Evolutionary conservation across 2,797 vertebrate genomes (phyloP), one percentile per base, ranked within the genome.

Genomic region (Sardinella longiceps): DNA sequence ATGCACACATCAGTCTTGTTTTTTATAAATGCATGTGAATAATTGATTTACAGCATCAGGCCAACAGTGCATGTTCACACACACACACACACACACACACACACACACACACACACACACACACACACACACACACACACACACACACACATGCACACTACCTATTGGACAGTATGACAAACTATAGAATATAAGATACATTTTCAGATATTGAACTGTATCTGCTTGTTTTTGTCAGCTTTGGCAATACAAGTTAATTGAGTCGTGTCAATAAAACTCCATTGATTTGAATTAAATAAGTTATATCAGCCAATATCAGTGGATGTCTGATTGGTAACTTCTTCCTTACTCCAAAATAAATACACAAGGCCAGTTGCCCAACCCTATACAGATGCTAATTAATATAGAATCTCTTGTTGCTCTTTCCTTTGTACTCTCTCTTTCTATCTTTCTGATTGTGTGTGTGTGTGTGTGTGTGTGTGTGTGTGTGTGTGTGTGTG

Each of bases 311-410:
- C 45, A 0, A 82, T 90, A 92, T 93, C 92, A 83, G 84, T 74
- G 86, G 86, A n/a, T n/a, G 91, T 87, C 91, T 91, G 90, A 90
- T 94, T 89, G 94, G 91, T 90, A 89, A 86, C 88, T 85, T 85
- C 45, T 83, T 23, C 85, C 83, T 11, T 84, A 50, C 89, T 90
- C 85, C 90, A 90, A 87, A 92, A 92, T 87, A 87, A 89, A 80
- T 80, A 28, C 46, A 89, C 25, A 43, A 83, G 58, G 50, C 2
- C 63, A 15, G 48, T 63, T 14, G 91, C 92, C n/a, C n/a, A 90
- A 90, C 89, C 92, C 90, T 90, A 89, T 89, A 90, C 92, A 91
- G 90, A 91, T 91, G 91, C 91, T 92, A 92, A 95, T 95, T 94
- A 95, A 90, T 93, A 92, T 92, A 56, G 63, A 74, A 39, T 39